A percentile compares a stretch with the other conserved stretches of the same genome.
Conservation (phyloP, 23 tunicate genomes). For the Halocynthia roretzi region DNA sequence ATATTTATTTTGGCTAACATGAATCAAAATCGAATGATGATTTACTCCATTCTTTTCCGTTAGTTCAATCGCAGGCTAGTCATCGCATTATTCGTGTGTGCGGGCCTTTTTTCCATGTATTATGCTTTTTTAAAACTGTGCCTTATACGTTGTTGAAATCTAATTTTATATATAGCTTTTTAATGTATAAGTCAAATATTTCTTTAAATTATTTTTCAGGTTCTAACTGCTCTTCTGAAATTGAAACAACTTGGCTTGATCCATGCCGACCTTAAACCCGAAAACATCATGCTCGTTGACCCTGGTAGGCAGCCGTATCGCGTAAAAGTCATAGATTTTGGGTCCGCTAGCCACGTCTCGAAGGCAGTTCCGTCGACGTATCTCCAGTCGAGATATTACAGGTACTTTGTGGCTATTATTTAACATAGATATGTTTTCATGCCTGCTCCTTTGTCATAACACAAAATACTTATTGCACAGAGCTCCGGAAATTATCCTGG, state of each 20-base stretch:
- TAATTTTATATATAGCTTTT: not conserved
- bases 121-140: too few species aligned
- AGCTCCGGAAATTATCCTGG: slow-evolving; percentile 97
- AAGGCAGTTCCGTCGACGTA: slow-evolving; percentile 91
- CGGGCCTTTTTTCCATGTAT: too few species aligned
- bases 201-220: slow-evolving; percentile 28
- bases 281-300: slow-evolving; percentile 98
- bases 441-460: not conserved
- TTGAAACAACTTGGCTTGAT: slow-evolving; percentile 95
- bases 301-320: slow-evolving; percentile 87
- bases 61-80: too few species aligned
- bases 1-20: too few species aligned
- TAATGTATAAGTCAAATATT: not conserved
- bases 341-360: slow-evolving; percentile 89
- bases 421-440: not conserved
- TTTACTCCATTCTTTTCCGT: too few species aligned
- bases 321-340: slow-evolving; percentile 98
- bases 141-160: not conserved
- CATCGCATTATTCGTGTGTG: too few species aligned
- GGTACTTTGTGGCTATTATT: slow-evolving; percentile 16
- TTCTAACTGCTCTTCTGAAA: slow-evolving; percentile 88
- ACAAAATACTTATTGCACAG: slow-evolving; percentile 13
- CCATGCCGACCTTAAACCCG: slow-evolving; percentile 99
- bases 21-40: too few species aligned
- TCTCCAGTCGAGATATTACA: slow-evolving; percentile 90